Base-by-base conservation (phyloP, 2,888 invertebrate genomes). In the Agrochola macilenta region DNA sequence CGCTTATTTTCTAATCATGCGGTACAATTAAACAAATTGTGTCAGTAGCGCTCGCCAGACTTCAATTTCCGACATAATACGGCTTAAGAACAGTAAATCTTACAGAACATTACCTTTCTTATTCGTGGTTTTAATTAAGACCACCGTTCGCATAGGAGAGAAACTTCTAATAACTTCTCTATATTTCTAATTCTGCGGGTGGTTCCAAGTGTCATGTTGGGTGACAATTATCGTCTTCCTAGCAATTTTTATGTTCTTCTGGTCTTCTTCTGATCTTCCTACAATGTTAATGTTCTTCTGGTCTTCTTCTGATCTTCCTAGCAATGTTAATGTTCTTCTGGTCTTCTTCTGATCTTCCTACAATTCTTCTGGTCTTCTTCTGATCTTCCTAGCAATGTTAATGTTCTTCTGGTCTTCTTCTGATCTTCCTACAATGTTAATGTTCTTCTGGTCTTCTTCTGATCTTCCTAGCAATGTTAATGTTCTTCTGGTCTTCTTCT, bases 11-110 rank as follows among this genome's bases (percentile, higher is more conserved):
- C 71, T 81, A 77, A 84, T 83, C 84, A 81, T 69, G 78, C 64
- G n/a, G 30, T 65, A 75, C 60, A 81, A 75, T 84, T 81, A 84
- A 69, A 77, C n/a, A 68, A 84, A 85, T 64, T 71, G 79, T 82
- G 84, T 82, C 73, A 84, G 78, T 85, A 81, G 84, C 20, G 12
- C 82, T 78, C 73, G 11, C 70, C 35, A n/a, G 63, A 64, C 49
- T 66, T 77, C 57, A 78, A 84, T 84, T 81, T 84, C 83, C 74
- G 65, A 73, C 84, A 69, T 69, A 78, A 70, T 84, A 60, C 69
- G 5, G 46, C 35, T 57, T 20, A 69, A 46, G 35, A 74, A 74
- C 74, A 68, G 74, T 81, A 74, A 83, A 80, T 74, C 74, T 60
- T 64, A 49, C 54, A 77, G 81, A 11, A 63, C 63, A 76, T 83